These are phyloP conservation scores for Toxostoma redivivum DNA, from an alignment of 2,113 vertebrate genomes.

Conservation along the genomic window DNA sequence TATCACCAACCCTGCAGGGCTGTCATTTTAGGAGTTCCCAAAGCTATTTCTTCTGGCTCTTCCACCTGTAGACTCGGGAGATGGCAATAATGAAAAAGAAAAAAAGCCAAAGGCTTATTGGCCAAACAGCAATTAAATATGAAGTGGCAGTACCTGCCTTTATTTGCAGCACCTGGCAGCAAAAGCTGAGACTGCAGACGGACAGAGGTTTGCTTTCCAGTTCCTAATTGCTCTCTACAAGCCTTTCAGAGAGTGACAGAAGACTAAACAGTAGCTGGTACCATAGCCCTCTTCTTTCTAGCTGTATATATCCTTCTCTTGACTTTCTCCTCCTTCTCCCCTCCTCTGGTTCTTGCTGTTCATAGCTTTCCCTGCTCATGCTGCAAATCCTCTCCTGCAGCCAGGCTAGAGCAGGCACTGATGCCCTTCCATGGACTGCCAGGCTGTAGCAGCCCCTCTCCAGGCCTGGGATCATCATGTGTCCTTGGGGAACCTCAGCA, in stretches of 20 bases:
- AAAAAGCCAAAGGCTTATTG: background rate
- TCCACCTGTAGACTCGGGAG: background rate
- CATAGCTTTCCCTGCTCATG: fast-evolving
- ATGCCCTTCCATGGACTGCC: no score
- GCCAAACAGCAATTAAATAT: background rate
- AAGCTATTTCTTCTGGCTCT: background rate
- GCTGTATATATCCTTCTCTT: background rate
- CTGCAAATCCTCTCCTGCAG: fast-evolving
- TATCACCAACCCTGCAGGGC: background rate
- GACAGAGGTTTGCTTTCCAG: background rate
- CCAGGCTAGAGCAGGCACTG: background rate
- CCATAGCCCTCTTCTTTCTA: background rate
- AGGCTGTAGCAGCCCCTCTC: background rate
- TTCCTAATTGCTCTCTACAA: background rate
- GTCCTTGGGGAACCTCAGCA: background rate
- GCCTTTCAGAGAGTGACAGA: background rate
- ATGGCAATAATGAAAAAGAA: background rate
- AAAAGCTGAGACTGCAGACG: background rate
- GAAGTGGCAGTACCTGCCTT: background rate
- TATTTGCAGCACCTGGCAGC: background rate
- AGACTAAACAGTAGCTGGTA: background rate
- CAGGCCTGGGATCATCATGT: fast-evolving
- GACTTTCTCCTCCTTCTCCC: background rate
- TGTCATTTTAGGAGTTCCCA: background rate
- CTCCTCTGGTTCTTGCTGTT: background rate